These are phyloP conservation scores for Propsilocerus akamusi DNA, from an alignment of 1,140 invertebrate genomes.

Conservation along the genomic window DNA sequence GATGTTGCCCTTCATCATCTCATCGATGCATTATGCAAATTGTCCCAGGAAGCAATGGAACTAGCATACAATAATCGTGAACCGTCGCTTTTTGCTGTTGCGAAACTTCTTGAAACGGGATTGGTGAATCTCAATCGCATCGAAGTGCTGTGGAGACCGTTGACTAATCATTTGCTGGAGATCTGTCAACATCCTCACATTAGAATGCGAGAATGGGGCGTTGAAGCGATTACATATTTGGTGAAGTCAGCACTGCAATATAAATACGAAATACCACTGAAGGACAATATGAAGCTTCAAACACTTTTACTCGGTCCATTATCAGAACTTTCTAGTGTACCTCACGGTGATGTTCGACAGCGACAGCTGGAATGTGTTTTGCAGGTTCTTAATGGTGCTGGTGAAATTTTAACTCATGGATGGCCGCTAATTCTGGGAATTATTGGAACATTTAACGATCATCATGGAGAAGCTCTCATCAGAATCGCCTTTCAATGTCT, in stretches of 20 bases:
- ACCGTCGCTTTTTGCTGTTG: conserved; percentile 91
- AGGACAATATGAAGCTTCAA: conserved; percentile 74
- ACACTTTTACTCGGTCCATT: conserved; percentile 73
- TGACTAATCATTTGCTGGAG: conserved; percentile 92
- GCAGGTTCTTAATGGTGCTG: conserved; percentile 79
- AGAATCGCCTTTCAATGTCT: conserved; percentile 90
- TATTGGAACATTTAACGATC: conserved; percentile 81
- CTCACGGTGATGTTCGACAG: conserved; percentile 83
- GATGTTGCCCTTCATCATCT: conserved; percentile 91
- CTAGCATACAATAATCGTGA: conserved; percentile 91
- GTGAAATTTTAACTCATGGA: conserved; percentile 76
- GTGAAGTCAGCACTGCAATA: conserved; percentile 82
- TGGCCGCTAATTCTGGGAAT: conserved; percentile 91
- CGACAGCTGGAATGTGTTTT: conserved; percentile 89
- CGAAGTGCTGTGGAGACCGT: conserved; percentile 85
- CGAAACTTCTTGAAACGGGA: conserved; percentile 91
- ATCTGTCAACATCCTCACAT: conserved; percentile 92
- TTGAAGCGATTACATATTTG: conserved; percentile 87
- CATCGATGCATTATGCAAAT: conserved; percentile 89
- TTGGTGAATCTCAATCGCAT: conserved; percentile 85
- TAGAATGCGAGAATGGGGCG: conserved; percentile 91
- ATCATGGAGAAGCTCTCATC: conserved; percentile 82
- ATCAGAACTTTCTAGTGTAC: conserved; percentile 71
- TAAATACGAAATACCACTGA: conserved; percentile 65
- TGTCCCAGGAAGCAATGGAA: conserved; percentile 95